phyloP scores from a whole-genome alignment of 2,113 vertebrate genomes.

The Tenrec ecaudatus region DNA sequence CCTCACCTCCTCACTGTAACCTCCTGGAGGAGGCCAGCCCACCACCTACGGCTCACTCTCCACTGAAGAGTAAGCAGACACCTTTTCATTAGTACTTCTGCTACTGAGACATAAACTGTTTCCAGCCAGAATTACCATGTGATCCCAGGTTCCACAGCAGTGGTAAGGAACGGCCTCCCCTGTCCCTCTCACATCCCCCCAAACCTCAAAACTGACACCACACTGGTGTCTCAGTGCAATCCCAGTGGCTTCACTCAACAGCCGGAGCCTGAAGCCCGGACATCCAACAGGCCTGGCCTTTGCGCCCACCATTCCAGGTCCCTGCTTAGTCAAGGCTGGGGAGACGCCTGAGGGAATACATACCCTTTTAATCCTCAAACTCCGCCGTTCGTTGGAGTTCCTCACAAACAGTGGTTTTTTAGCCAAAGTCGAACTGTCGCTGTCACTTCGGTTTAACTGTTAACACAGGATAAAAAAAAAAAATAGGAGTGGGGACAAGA shows the following conservation, averaged over 20 bases:
- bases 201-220: rapidly evolving
- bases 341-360: conserved; percentile 36
- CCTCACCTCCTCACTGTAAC: rapidly evolving
- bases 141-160: background rate
- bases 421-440: conserved; percentile 92
- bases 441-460: conserved; percentile 92
- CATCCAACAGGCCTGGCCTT: rapidly evolving
- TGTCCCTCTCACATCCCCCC: no score
- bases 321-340: rapidly evolving
- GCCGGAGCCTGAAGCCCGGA: rapidly evolving
- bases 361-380: conserved; percentile 91
- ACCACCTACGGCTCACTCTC: no score
- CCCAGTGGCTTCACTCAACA: rapidly evolving
- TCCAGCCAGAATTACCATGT: background rate
- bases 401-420: conserved; percentile 91
- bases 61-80: background rate
- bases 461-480: conserved; percentile 31
- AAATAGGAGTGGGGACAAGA: background rate
- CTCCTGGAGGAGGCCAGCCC: rapidly evolving
- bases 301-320: rapidly evolving
- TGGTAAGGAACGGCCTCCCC: rapidly evolving
- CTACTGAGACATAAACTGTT: background rate
- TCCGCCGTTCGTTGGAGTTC: conserved; percentile 89
- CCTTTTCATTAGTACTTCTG: background rate
- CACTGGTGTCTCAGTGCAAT: background rate